Base-by-base conservation (phyloP, 2,113 vertebrate species). In the Sander vitreus region DNA sequence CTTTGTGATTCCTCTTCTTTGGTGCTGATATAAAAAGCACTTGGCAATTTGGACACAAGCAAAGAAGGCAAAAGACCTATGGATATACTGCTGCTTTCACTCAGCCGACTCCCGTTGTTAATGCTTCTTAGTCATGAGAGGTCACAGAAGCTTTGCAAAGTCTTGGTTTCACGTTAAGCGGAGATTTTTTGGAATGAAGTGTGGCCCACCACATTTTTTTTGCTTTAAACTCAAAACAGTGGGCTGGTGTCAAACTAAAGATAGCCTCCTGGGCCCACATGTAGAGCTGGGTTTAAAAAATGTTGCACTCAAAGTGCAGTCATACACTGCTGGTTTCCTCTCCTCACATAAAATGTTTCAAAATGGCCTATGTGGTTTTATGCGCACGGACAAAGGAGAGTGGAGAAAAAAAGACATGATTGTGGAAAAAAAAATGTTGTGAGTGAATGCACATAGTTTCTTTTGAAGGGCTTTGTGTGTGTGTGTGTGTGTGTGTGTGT, bases 111-210 rank as follows among this genome's bases (percentile, higher is more conserved):
- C 59, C 43, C 8, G 1, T 48, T 62, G 75, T 39, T 66, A 27
- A 55, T 23, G 33, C 62, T 15, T 66, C 33, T 72, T 13, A 36
- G 73, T 74, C 78, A 23, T 7, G n/a, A 70, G 23, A 57, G 48
- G 76, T 76, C 57, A 11, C 21, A 9, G 48, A 43, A 5, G 18
- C 39, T 3, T 69, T 27, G 47, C 25, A 71, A 68, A 75, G 18
- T 54, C 70, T 70, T 51, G 78, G 45, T 77, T 83, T 80, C 21
- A 60, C 51, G 65, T 83, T 62, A 48, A 72, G 48, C n/a, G 3
- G 30, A 67, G 16, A 15, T 65, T 33, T 73, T 71, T 47, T 30
- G 27, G 15, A 48, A 69, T 47, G 16, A n/a, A 65, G 36, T 59
- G 23, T 48, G 30, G 48, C 33, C 68, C 21, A 11, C 23, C 21